Conservation (phyloP, 37 sponge, comb jelly and placozoan species). For the Halisarca cf. caerulea region DNA sequence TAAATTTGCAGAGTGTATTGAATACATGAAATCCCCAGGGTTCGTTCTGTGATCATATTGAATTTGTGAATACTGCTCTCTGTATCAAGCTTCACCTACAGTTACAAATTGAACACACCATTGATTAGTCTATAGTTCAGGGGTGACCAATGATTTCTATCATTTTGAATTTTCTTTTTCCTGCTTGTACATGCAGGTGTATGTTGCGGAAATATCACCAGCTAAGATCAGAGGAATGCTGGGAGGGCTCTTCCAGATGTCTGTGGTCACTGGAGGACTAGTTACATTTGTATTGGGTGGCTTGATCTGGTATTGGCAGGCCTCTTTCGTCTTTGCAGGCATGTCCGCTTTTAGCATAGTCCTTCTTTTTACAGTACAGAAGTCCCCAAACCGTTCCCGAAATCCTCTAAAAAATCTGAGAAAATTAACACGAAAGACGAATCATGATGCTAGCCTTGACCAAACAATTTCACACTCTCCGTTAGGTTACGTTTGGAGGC, state of each 20-base stretch:
- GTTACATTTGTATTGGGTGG: constrained; percentile 43
- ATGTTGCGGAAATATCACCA: constrained; percentile 75
- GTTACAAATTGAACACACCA: too few species aligned
- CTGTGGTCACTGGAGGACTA: constrained; percentile 69
- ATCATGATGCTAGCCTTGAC: neutral
- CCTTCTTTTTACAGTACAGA: constrained; percentile 53
- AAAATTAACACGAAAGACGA: neutral
- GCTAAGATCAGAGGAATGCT: constrained; percentile 56
- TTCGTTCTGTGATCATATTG: too few species aligned
- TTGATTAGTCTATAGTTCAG: too few species aligned
- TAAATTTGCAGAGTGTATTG: too few species aligned
- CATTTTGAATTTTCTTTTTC: too few species aligned
- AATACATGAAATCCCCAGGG: too few species aligned
- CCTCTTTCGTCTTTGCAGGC: constrained; percentile 48
- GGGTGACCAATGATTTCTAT: too few species aligned
- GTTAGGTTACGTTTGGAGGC: neutral
- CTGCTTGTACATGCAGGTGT: too few species aligned
- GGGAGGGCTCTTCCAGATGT: constrained; percentile 71
- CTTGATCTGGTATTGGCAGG: constrained; percentile 29
- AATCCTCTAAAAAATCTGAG: neutral
- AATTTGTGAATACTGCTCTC: too few species aligned
- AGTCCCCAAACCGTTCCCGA: constrained; percentile 77
- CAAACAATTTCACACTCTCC: neutral
- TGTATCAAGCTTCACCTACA: too few species aligned
- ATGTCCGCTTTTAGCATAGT: constrained; percentile 39